Conservation (phyloP, 2,113 vertebrate species). For the western clawed frog (Xenopus tropicalis) region DNA sequence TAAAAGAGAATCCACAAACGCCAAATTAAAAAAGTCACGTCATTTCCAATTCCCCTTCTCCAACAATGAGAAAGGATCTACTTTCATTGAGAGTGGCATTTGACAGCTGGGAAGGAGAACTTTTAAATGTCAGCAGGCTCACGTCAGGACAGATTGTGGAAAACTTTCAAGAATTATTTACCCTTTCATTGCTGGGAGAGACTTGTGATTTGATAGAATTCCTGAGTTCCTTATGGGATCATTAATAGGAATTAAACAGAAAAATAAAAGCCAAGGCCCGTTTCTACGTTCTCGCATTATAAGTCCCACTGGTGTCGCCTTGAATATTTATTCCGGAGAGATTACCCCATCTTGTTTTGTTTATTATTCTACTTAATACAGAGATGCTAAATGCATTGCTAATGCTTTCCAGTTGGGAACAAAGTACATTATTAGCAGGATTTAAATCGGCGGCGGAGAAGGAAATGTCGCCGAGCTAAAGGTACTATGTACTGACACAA, state of each 20-base stretch:
- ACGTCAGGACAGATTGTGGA: conserved; percentile 34
- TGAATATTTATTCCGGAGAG: background rate
- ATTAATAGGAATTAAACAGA: background rate
- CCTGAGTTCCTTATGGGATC: background rate
- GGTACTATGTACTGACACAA: background rate
- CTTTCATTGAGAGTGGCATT: conserved; percentile 44
- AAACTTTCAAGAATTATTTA: conserved; percentile 37
- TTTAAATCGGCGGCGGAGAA: background rate
- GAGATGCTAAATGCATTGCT: conserved; percentile 1
- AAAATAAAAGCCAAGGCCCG: background rate
- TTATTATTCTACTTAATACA: conserved; percentile 5
- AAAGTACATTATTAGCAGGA: background rate
- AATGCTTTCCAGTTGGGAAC: background rate
- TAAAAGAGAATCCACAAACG: conserved; percentile 17
- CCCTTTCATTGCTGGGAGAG: conserved; percentile 32
- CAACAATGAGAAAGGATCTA: conserved; percentile 26
- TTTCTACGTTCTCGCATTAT: background rate
- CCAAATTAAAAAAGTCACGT: conserved; percentile 41
- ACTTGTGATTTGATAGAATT: background rate
- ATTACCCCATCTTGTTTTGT: background rate
- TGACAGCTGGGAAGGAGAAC: conserved; percentile 43
- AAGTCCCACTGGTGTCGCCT: background rate
- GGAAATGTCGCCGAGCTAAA: background rate
- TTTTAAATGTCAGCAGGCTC: conserved; percentile 44
- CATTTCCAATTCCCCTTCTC: conserved; percentile 34